Base-by-base conservation (phyloP, 2,113 vertebrate genomes). In the Gadus chalcogrammus region DNA sequence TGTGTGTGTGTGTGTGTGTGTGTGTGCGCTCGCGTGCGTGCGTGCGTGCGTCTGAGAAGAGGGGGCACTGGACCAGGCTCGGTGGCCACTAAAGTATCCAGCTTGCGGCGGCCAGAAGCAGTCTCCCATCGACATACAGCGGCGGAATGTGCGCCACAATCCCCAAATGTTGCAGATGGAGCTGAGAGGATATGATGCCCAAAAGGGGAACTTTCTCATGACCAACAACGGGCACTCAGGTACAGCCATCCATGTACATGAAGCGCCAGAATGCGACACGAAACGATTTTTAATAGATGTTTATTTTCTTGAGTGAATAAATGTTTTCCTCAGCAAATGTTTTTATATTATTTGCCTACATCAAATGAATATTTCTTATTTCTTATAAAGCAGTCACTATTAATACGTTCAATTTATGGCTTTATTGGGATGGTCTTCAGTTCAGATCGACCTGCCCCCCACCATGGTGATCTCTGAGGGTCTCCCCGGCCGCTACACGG, bases 171-270 rank as follows among this genome's bases (percentile, higher is more conserved):
- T 73, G 13, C 74, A 82, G 18, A 86, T 97, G 78, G 80, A 90
- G 55, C 84, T 98, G 61, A 77, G 0, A 0, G 95, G 95, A 6
- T 97, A 95, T 0, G 84, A 91, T 0, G 69, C 67, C 1, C 91
- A 90, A 67, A 67, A 0, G 0, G 91, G 90, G 0, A 66, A 73
- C 0, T 92, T 97, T 78, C 75, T 64, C 0, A 93, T 96, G 93
- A 89, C 67, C 83, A 98, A 97, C 91, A 97, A 94, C 0, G 96
- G 96, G 0, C 94, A 97, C 82, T 91, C 95, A 0, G 97, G 97
- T 98, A 85, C 70, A 69, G 31, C 31, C 12, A 48, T 48, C 8
- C 42, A 48, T 48, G 42, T 9, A 9, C 42, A 48, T 48, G 42
- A 48, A 48, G 12, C 11, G 42, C 9, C 42, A 48, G 9, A 48